A percentile compares a stretch with the other conserved stretches of the same genome.
Conservation (phyloP, 2,888 invertebrate genomes). For the Drosophila phalerata region DNA sequence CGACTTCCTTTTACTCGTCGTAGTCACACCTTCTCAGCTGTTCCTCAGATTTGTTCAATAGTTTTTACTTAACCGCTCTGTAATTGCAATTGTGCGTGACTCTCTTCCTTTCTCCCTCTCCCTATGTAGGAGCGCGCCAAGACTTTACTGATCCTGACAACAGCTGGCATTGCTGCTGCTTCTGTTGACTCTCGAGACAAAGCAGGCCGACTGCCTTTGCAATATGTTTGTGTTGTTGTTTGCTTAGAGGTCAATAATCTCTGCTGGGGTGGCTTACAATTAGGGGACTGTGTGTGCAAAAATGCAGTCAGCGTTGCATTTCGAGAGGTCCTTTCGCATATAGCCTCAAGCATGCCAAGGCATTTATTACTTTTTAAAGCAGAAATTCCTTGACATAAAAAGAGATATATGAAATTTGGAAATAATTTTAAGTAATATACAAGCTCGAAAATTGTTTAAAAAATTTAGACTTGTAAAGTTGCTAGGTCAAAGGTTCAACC, state of each 20-base stretch:
- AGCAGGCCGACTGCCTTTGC: conserved; percentile 55
- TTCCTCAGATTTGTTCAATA: conserved; percentile 64
- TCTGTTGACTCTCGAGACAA: conserved; percentile 36
- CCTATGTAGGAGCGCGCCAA: conserved; percentile 57
- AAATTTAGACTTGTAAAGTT: too few species aligned
- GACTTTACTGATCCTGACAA: conserved; percentile 33
- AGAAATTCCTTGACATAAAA: not conserved
- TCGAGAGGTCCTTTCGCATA: not conserved
- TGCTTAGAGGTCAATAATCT: conserved; percentile 75
- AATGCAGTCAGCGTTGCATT: conserved; percentile 28
- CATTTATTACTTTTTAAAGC: not conserved
- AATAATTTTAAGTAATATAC: too few species aligned
- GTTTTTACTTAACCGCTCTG: conserved; percentile 6
- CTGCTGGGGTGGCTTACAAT: conserved; percentile 52
- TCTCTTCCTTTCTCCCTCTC: conserved; percentile 13
- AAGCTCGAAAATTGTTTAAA: too few species aligned
- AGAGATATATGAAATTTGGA: too few species aligned
- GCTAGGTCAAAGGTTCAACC: too few species aligned
- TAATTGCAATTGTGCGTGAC: conserved; percentile 69
- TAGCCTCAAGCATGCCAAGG: conserved; percentile 2
- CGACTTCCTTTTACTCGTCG: conserved; percentile 26
- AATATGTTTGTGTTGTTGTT: conserved; percentile 48
- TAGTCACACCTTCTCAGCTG: conserved; percentile 66
- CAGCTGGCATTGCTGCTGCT: conserved; percentile 56
- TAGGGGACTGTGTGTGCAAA: conserved; percentile 30